phyloP scores from a whole-genome alignment of 2,888 invertebrate species.

The Poecilobothrus nobilitatus region DNA sequence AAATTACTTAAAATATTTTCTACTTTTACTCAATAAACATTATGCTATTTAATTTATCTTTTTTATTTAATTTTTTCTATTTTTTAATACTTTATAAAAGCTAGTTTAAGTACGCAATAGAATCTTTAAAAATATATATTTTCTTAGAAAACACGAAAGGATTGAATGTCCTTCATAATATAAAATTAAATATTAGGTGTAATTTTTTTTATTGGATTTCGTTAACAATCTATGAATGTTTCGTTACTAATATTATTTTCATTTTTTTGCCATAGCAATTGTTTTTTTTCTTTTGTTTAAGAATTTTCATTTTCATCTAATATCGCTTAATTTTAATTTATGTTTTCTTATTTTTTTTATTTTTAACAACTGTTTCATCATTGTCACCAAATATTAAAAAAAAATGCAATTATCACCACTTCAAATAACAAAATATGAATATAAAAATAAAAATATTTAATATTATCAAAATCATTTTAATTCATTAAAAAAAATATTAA shows the following conservation, averaged over 20 bases:
- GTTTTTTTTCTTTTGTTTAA: not conserved
- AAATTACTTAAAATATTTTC: too few relatives aligned
- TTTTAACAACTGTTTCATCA: conserved; percentile 12
- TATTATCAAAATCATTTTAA: not conserved
- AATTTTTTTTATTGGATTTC: not conserved
- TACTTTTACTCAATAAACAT: too few relatives aligned
- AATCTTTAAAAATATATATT: too few relatives aligned
- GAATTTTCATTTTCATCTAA: conserved; percentile 1
- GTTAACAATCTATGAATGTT: not conserved
- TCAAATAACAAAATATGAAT: not conserved
- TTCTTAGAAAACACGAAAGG: too few relatives aligned
- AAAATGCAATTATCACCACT: conserved; percentile 6
- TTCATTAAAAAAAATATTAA: not conserved
- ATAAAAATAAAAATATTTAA: not conserved
- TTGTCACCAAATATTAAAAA: not conserved
- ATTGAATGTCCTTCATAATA: too few relatives aligned
- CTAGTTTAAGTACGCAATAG: too few relatives aligned
- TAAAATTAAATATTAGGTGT: too few relatives aligned
- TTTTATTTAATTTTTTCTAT: too few relatives aligned
- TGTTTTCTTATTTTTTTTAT: conserved; percentile 12
- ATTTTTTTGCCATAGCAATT: not conserved
- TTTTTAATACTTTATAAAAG: too few relatives aligned
- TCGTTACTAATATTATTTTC: not conserved
- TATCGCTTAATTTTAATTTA: conserved; percentile 13
- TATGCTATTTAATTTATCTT: too few relatives aligned